Evolutionary conservation across 2,797 vertebrate species (phyloP), one percentile per base, ranked within the genome.

Genomic region (Cynopterus sphinx): DNA sequence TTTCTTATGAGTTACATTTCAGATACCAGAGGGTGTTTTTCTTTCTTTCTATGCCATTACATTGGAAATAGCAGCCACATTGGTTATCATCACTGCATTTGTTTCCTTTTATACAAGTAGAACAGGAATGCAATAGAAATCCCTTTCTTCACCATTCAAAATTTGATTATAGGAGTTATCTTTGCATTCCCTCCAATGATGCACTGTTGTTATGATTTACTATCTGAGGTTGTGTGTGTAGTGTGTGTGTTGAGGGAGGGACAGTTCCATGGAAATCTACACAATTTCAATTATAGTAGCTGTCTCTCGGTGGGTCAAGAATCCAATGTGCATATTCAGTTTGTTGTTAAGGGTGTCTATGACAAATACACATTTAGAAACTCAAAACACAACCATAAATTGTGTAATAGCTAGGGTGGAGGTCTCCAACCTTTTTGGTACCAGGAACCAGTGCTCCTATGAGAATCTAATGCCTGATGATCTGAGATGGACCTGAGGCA

Each of bases 191-290:
- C 19, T 36, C 26, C 55, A 51, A 7, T 21, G 49, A 19, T 24
- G 17, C 28, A 65, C 21, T 57, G 26, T 43, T 63, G 46, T 2
- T 49, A 12, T 49, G 39, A 7, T 49, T 92, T 49, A 16, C 49
- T 49, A 49, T 24, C 15, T 51, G 17, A 33, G 6, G 8, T 3
- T 39, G 13, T 16, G 31, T 46, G 19, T 49, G 39, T 39, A 9
- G 43, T 5, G 17, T 22, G 28, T 17, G 0, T 31, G 28, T 9
- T 31, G 6, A 10, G 4, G 10, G 24, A 63, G 7, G 2, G 5
- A 43, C 9, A 51, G 41, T 17, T 13, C 33, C 12, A 19, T 61
- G 43, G 26, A 12, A 31, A 78, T 55, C 17, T 39, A 39, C 36
- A 86, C 57, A 21, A 67, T 73, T 91, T 19, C 57, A 63, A 33